Evolutionary conservation across 2,113 vertebrate species (phyloP), one percentile per base, ranked within the genome.

Genomic region (Axis porcinus): DNA sequence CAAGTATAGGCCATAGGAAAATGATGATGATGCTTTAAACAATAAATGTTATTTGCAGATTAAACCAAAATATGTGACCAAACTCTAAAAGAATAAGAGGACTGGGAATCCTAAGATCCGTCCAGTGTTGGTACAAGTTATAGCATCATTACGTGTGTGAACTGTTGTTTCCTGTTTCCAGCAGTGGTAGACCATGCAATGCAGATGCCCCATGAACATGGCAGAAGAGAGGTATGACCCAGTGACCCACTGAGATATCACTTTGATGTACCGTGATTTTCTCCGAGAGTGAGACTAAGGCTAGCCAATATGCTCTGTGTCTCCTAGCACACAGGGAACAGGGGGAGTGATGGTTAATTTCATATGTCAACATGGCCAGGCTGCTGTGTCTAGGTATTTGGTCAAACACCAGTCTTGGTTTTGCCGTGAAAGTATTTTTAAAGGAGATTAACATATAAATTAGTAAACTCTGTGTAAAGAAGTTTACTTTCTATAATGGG

Each of bases 121-220:
- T 89, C 74, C 30, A 7, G 30, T 0, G 10, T 54, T 76, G 45
- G 45, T 21, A 27, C 17, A 62, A 19, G 81, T 74, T 62, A 50
- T n/a, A 43, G 11, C 14, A 30, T 33, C 7, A 57, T 50, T 23
- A 1, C 47, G 23, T 12, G 7, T 23, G 11, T 27, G 36, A n/a
- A 47, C 25, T 14, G 17, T 16, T 70, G 67, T 70, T 40, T 70
- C n/a, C 17, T 40, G 5, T 33, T 64, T n/a, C n/a, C 55, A 14
- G 5, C 0, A 45, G 47, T 3, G 1, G 33, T 36, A 19, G 43
- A 21, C 1, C 6, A n/a, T 45, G 50, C 11, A 30, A 3, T 16
- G 7, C 40, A 62, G 30, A 67, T 5, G 30, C 13, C 52, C 11
- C 4, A 33, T 1, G 5, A 64, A 67, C 50, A 5, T 6, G 25